Base-by-base conservation (phyloP, 2,888 invertebrate genomes). In the Maniola hyperantus region DNA sequence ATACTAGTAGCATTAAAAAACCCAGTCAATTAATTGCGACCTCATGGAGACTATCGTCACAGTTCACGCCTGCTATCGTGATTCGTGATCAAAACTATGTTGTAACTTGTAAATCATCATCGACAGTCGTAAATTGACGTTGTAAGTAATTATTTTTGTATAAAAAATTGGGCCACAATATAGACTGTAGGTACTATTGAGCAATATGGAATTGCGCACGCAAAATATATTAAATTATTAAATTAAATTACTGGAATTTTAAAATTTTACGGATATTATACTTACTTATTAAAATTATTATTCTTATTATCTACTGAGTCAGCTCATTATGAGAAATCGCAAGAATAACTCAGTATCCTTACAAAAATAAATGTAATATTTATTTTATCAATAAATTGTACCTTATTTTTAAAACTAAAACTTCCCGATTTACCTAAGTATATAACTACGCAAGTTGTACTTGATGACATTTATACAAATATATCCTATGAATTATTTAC, bases 391-490 rank as follows among this genome's bases (percentile, higher is more conserved):
- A 59, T 53, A 51, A 55, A 51, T n/a, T 53, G 39, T 1, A 55
- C 51, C 34, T 61, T 55, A 60, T 15, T 48, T 57, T 36, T 64
- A 59, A 65, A 65, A 69, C 46, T 58, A 51, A 69, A 64, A n/a
- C 26, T 26, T 64, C 50, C 54, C 65, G 34, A 50, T 59, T 63
- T 46, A 42, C 13, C 46, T 18, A 48, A 48, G 18, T 42, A 42
- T 48, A 48, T 33, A 50, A 64, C 60, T 63, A 61, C 59, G 65
- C 67, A 70, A 69, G 65, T 65, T 67, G 67, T 67, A 67, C 67
- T 67, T 54, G 54, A 65, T 63, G 65, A 58, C 36, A 26, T 63
- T 51, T 62, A 63, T 58, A 67, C 50, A 67, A 65, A 69, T 57
- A 67, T 62, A 59, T 65, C 53, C 48, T 70, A 67, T 34, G 58